Percentiles rank a stretch among this genome's conserved stretches.
These are phyloP conservation scores for Malurus elegans DNA, from an alignment of 2,113 vertebrate species.

Conservation along the genomic window DNA sequence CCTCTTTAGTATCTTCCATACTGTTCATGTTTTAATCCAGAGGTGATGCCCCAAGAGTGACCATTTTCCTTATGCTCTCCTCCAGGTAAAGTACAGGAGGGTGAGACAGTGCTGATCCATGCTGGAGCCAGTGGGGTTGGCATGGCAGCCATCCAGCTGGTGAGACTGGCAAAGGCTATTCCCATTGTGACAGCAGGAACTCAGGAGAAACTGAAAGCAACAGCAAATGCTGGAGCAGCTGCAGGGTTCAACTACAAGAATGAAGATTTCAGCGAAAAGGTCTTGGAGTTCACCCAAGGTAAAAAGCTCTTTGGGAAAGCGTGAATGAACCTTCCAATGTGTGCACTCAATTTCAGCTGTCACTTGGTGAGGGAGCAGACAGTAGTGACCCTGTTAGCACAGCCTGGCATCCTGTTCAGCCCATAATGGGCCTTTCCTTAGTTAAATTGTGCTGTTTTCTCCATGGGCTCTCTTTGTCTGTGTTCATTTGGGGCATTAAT, in stretches of 20 bases:
- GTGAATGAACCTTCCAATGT: rapidly evolving
- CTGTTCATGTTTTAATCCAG: not conserved
- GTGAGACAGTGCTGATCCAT: conserved; percentile 79
- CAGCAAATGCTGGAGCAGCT: conserved; percentile 73
- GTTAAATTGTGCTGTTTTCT: not conserved
- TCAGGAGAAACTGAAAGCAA: conserved; percentile 74
- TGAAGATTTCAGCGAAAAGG: conserved; percentile 76
- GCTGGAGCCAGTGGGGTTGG: conserved; percentile 84
- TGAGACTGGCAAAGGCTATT: conserved; percentile 75
- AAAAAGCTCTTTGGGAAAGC: not conserved
- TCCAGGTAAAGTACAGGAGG: conserved; percentile 78
- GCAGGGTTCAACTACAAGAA: conserved; percentile 83
- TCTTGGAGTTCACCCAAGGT: conserved; percentile 80
- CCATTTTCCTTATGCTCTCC: not conserved
- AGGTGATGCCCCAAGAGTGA: not conserved
- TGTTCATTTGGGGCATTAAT: not conserved
- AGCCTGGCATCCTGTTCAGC: not conserved
- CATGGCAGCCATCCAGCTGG: conserved; percentile 82
- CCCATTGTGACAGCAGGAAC: conserved; percentile 82
- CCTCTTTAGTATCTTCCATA: not conserved
- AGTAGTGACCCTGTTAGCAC: not conserved
- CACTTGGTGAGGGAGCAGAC: not conserved
- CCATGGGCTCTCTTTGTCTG: not conserved
- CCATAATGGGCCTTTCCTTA: not conserved
- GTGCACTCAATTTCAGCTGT: not conserved